A percentile compares a stretch with the other conserved stretches of the same genome.
These are phyloP conservation scores for Herpetotheres cachinnans DNA, from an alignment of 2,113 vertebrate species.

Conservation along the genomic window DNA sequence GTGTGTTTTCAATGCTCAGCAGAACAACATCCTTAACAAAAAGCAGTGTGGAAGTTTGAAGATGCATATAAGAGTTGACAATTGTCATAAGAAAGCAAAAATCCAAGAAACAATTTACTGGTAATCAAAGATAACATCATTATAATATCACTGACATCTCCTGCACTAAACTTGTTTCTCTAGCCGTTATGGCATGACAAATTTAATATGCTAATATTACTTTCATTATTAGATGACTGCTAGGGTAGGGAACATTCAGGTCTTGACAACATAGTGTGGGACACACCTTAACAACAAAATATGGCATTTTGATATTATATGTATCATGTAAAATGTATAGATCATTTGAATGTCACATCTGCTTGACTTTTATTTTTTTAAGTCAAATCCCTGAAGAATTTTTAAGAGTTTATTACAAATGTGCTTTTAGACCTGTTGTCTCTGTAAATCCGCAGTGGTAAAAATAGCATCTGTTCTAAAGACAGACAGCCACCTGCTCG, in stretches of 20 bases:
- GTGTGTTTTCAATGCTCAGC: not conserved
- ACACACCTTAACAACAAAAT: not conserved
- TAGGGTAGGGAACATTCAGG: not conserved
- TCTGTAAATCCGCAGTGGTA: not conserved
- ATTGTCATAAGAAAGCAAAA: not conserved
- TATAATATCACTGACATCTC: not conserved
- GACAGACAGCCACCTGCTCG: not conserved
- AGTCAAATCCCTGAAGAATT: not conserved
- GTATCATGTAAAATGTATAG: not conserved
- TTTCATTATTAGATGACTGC: not conserved
- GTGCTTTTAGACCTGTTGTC: not conserved
- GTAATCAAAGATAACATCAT: not conserved
- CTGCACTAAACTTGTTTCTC: not conserved
- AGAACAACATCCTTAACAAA: not conserved
- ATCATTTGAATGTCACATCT: not conserved
- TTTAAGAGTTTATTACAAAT: not conserved
- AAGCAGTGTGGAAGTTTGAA: not conserved
- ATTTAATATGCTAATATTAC: conserved; percentile 28
- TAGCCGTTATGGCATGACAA: not conserved
- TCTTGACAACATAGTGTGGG: not conserved
- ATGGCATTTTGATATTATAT: not conserved
- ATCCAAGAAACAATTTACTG: not conserved
- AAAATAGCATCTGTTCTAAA: not conserved
- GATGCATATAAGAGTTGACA: not conserved
- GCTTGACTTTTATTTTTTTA: not conserved